These are phyloP conservation scores for Elysia chlorotica DNA, from an alignment of 1,140 invertebrate species.

Conservation along the genomic window DNA sequence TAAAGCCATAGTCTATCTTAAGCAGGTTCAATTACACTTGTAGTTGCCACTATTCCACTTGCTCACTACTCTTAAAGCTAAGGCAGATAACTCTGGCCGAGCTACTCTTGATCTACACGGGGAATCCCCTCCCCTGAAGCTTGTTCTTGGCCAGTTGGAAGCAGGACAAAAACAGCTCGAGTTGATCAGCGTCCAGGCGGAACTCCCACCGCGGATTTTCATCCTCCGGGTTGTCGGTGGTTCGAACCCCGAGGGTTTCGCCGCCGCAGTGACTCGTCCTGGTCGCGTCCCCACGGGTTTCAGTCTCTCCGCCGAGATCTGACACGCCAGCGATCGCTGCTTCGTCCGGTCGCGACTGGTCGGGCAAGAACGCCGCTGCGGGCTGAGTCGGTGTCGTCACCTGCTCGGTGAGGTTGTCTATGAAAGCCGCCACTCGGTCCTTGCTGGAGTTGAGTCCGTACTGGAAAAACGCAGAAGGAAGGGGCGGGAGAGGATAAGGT, in stretches of 20 bases:
- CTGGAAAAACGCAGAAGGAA: constrained; percentile 12
- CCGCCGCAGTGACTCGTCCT: background rate
- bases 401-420: constrained; percentile 29
- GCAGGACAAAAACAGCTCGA: constrained; percentile 33
- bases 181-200: constrained; percentile 25
- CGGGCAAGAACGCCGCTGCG: background rate
- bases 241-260: background rate
- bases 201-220: constrained; percentile 35
- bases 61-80: no score
- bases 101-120: constrained; percentile 21
- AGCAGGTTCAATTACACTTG: no score
- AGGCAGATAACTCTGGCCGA: no score
- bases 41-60: no score
- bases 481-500: background rate
- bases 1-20: no score
- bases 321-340: no score
- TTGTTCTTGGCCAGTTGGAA: constrained; percentile 35
- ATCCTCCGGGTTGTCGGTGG: constrained; percentile 30
- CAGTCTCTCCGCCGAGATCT: no score
- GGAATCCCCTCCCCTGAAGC: constrained; percentile 35
- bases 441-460: constrained; percentile 33
- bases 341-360: background rate
- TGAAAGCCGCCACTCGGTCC: constrained; percentile 43
- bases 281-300: background rate
- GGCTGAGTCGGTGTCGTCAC: background rate